Base-by-base conservation (phyloP, 2,113 vertebrate genomes). In the Mellivora capensis region DNA sequence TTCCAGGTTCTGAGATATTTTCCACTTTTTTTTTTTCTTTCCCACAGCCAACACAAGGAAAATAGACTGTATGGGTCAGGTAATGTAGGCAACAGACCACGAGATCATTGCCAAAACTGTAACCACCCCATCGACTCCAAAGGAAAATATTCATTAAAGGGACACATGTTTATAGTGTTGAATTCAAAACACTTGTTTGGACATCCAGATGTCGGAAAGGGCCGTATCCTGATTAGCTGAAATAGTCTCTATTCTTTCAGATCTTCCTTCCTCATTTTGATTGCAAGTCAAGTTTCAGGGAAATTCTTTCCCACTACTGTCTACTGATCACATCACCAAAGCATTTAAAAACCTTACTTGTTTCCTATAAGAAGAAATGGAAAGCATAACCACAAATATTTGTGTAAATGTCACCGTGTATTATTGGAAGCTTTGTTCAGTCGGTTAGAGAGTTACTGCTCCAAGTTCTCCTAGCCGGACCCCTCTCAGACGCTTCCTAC, bases 251-350 rank as follows among this genome's bases (percentile, higher is more conserved):
- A 25, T 49, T 96, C 98, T 98, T 98, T 98, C 88, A 98, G 97
- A 98, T 98, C 96, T 98, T 98, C 98, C 96, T 98, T 98, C 97
- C 98, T 98, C 98, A 97, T 98, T 98, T 98, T 98, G 97, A 98
- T 97, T 2, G 0, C 94, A 96, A 98, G 98, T 98, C 97, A 97
- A 98, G 96, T 98, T 98, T 97, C 76, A 44, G 96, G 98, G 81
- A 98, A 98, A 98, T 97, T 98, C 98, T 99, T 99, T 99, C 98
- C 98, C 98, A 99, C 97, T 99, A 97, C 98, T 98, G 98, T 98
- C 97, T 96, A 72, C 98, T 99, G 99, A 99, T 98, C 98, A 98
- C 98, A 99, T 99, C 98, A 83, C 94, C 62, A 98, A 99, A 99
- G 93, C 98, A 99, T 99, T 98, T 98, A 39, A 98, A 98, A 98